Percentiles rank a stretch among this genome's conserved stretches.
Conservation (phyloP, 1,140 invertebrate species). For the Zaprionus lachaisei region DNA sequence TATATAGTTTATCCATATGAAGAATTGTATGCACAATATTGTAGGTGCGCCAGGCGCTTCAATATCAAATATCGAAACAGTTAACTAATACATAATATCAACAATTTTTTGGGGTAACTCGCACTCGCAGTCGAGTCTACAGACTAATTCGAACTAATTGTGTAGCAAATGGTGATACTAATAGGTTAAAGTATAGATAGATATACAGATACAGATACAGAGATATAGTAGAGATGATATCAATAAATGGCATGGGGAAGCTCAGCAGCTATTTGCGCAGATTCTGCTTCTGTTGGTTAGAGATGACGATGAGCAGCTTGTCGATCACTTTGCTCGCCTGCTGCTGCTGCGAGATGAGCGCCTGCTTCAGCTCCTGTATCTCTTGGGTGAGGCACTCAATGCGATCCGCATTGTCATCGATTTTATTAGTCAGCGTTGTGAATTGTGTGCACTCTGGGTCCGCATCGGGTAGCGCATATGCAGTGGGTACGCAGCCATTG, state of each 20-base stretch:
- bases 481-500: slow-evolving; percentile 85
- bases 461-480: slow-evolving; percentile 84
- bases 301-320: slow-evolving; percentile 82
- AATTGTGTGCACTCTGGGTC: slow-evolving; percentile 83
- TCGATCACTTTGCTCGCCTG: slow-evolving; percentile 84
- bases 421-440: slow-evolving; percentile 86
- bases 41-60: slow-evolving; percentile 53
- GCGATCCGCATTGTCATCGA: slow-evolving; percentile 87
- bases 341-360: slow-evolving; percentile 84
- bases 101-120: slow-evolving; percentile 60
- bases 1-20: slow-evolving; percentile 48
- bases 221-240: slow-evolving; percentile 34
- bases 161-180: slow-evolving; percentile 39
- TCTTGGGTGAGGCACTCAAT: slow-evolving; percentile 87
- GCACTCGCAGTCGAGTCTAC: slow-evolving; percentile 27
- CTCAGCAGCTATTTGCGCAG: slow-evolving; percentile 69
- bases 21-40: slow-evolving; percentile 26
- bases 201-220: slow-evolving; percentile 2
- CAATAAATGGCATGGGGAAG: slow-evolving; percentile 53
- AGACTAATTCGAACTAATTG: slow-evolving; percentile 44
- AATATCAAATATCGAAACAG: slow-evolving; percentile 47
- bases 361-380: slow-evolving; percentile 87
- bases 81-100: slow-evolving; percentile 76
- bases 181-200: slow-evolving; percentile 20
- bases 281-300: slow-evolving; percentile 83